These are phyloP conservation scores for Gadopsis bispinosus DNA, from an alignment of 2,797 vertebrate species.

Conservation along the genomic window DNA sequence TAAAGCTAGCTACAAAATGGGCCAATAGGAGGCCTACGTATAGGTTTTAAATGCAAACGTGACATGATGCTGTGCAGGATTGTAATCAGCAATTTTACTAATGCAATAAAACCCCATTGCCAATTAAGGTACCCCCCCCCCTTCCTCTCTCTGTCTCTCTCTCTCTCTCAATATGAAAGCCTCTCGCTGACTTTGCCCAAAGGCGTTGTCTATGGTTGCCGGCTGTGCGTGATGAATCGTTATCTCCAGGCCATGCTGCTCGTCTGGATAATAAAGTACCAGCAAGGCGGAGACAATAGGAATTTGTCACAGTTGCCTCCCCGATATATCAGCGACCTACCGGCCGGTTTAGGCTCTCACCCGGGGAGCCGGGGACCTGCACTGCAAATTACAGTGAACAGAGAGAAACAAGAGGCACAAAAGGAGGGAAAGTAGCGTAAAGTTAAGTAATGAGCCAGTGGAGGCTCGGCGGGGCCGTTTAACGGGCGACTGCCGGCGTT, in stretches of 20 bases:
- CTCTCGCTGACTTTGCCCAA: conserved; percentile 78
- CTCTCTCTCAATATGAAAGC: conserved; percentile 74
- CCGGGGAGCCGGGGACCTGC: conserved; percentile 26
- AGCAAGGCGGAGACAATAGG: conserved; percentile 86
- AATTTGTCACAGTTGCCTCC: conserved; percentile 86
- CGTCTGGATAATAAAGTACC: conserved; percentile 88
- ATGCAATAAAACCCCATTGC: conserved; percentile 70
- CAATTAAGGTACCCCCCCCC: conserved; percentile 57
- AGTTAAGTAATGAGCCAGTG: neutral
- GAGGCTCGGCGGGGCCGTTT: neutral
- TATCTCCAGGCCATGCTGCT: conserved; percentile 83
- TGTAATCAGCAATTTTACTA: conserved; percentile 74
- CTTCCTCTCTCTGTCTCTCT: neutral
- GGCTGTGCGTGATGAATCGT: conserved; percentile 87
- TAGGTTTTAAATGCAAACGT: conserved; percentile 41
- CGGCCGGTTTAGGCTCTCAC: conserved; percentile 57
- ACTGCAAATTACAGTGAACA: conserved; percentile 55
- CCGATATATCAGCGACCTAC: conserved; percentile 79
- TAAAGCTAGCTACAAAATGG: conserved; percentile 35
- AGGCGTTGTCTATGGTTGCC: conserved; percentile 81
- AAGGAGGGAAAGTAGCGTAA: neutral
- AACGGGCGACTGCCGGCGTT: neutral
- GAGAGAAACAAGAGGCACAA: conserved; percentile 13
- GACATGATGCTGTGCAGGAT: conserved; percentile 54
- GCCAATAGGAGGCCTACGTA: conserved; percentile 40